Base-by-base conservation (phyloP, 2,888 invertebrate species). In the Agriotes lineatus region DNA sequence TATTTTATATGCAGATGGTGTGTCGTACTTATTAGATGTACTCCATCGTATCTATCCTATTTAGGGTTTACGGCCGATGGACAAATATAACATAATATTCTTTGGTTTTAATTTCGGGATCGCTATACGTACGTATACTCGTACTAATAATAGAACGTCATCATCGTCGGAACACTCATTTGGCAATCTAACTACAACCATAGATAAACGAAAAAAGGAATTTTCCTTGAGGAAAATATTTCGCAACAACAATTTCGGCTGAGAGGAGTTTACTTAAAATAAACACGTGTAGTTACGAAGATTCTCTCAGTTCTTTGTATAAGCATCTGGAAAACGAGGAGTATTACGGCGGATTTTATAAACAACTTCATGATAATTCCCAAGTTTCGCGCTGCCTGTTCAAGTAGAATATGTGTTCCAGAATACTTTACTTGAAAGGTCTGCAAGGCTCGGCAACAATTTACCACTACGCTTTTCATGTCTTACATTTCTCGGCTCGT, bases 321-420 rank as follows among this genome's bases (percentile, higher is more conserved):
- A 45, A 45, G 20, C n/a, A 45, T 45, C 45, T 45, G 35, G 54
- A 54, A 54, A 35, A 54, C 54, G 33, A 30, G 35, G 30, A 35
- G 54, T 54, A 54, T 54, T 54, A 54, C 12, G 54, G 35, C 54
- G 54, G 54, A 54, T 54, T 54, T 54, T 54, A 54, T 54, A 54
- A 54, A 35, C 35, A 54, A 54, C 54, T 54, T 54, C 54, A 35
- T 54, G 54, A 54, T 54, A 54, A 54, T 54, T 33, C 54, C 54
- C 18, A 35, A 35, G 16, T 33, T 54, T 35, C 10, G 33, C 14
- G 35, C 35, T 33, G 33, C 19, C 30, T 45, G 45, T 20, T 39
- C 14, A 35, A 35, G 54, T n/a, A 33, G 54, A 54, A 16, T 54
- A 35, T 35, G 33, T 54, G 35, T 16, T 35, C 35, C 30, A 35